These are phyloP conservation scores for Papilio aristodemus DNA, from an alignment of 1,140 invertebrate genomes.

Conservation along the genomic window DNA sequence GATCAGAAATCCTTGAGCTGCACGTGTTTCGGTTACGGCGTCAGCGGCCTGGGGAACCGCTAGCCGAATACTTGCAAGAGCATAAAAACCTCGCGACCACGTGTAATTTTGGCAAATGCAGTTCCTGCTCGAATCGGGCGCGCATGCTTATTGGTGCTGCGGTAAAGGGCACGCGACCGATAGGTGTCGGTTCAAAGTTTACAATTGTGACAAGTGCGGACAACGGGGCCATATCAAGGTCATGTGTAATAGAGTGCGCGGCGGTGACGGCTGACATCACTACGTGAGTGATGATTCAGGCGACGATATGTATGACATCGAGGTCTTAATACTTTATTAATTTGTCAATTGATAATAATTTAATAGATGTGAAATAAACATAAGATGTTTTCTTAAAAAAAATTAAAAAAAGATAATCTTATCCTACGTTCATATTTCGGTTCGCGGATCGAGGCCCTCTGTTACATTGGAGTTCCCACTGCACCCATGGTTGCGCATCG, in stretches of 20 bases:
- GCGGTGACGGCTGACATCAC: conserved; percentile 8
- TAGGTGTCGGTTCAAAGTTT: conserved; percentile 35
- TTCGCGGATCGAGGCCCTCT: too few relatives aligned
- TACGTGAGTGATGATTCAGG: conserved; percentile 33
- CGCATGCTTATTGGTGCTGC: conserved; percentile 35
- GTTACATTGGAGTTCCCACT: conserved; percentile 51
- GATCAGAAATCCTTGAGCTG: conserved; percentile 35
- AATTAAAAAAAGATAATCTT: too few relatives aligned
- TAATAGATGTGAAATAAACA: conserved; percentile 29
- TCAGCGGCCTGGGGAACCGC: conserved; percentile 42
- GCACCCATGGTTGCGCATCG: conserved; percentile 48
- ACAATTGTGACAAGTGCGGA: conserved; percentile 37
- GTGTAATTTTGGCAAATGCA: conserved; percentile 43
- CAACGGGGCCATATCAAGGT: conserved; percentile 38
- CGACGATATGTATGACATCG: conserved; percentile 28
- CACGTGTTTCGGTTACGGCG: conserved; percentile 49
- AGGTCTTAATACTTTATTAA: conserved; percentile 20
- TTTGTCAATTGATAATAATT: conserved; percentile 20
- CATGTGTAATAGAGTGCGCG: conserved; percentile 35
- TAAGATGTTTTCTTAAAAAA: too few relatives aligned
- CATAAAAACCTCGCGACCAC: conserved; percentile 51
- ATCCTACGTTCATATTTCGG: too few relatives aligned
- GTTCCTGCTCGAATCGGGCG: conserved; percentile 29
- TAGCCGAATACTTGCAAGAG: conserved; percentile 46
- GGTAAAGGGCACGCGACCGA: conserved; percentile 34